Base-by-base conservation (phyloP, 1,140 invertebrate species). In the Panagrolaimus sp. region DNA sequence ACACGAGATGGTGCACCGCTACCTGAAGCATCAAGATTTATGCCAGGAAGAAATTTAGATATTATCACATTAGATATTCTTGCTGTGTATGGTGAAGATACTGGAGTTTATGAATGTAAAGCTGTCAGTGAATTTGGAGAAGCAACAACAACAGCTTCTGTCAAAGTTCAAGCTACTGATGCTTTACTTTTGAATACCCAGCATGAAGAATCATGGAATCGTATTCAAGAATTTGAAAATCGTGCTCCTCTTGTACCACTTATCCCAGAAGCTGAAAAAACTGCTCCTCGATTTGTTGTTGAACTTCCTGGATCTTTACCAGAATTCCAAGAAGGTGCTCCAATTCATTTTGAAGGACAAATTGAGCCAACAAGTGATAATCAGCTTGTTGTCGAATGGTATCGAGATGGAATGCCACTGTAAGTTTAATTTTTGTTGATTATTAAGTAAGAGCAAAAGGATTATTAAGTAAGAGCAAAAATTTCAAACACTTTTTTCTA, bases 1-100 rank as follows among this genome's bases (percentile, higher is more conserved):
- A 70, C 65, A 13, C 13, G 20, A 8, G 69, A 70, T 42, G 48
- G 48, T 43, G 16, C 71, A 5, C 68, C 69, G 23, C n/a, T 70
- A 9, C 68, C 57, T 44, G 2, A 7, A 38, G 31, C 31, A 38
- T 38, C 31, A 38, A 38, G 95, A 69, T 98, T 96, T 86, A 88
- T 92, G 84, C 93, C 93, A 57, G 91, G 92, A 3, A 92, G 96
- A 84, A 95, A 98, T 84, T 96, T 98, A 84, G 95, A 96, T 82
- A 96, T 96, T 82, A 93, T 97, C 8, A 92, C 92, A 44, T 84
- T 99, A 31, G 95, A 98, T 84, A 89, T 99, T 42, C 85, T 97
- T 1, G 92, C 92, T 75, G 92, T 95, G 5, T 97, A 96, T 82
- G 92, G 93, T 44, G 91, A 93, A 81, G 96, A 99, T 84, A 93